phyloP scores from a whole-genome alignment of 2,113 vertebrate genomes.

The Phoxinus phoxinus region DNA sequence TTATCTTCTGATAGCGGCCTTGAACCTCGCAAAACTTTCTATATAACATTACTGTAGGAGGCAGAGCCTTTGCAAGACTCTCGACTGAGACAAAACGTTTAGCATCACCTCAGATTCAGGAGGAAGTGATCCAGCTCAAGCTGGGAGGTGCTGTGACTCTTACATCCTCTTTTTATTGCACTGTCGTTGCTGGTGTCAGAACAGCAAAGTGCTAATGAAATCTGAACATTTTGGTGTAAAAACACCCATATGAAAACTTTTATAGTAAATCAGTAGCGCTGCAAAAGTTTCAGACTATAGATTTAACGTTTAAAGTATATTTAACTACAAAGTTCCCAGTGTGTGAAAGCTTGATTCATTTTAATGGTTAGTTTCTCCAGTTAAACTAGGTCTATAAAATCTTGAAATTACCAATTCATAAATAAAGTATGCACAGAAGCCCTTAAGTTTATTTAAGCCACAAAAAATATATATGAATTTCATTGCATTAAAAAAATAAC shows the following conservation, averaged over 20 bases:
- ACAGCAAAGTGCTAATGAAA: neutral
- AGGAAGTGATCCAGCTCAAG: slow-evolving; percentile 69
- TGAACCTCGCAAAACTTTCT: slow-evolving; percentile 69
- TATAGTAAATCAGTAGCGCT: neutral
- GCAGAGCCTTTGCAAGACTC: slow-evolving; percentile 44
- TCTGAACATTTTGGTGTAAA: neutral
- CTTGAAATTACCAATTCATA: neutral
- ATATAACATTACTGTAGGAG: slow-evolving; percentile 69
- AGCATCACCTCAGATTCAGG: slow-evolving; percentile 47
- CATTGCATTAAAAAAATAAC: no score
- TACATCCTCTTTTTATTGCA: slow-evolving; percentile 2
- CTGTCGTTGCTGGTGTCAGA: slow-evolving; percentile 14
- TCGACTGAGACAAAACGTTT: slow-evolving; percentile 1
- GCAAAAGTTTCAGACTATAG: neutral
- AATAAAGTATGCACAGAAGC: neutral
- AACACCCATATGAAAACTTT: neutral
- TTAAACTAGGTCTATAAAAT: neutral
- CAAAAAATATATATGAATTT: no score
- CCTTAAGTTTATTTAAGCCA: neutral
- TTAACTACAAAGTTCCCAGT: neutral
- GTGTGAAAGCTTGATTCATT: neutral
- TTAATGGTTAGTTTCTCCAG: neutral
- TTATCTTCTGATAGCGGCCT: slow-evolving; percentile 71
- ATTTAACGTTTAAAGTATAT: neutral
- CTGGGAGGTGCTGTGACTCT: slow-evolving; percentile 64